Evolutionary conservation across 2,888 invertebrate species (phyloP).

Genomic region (Athrips mouffetella): DNA sequence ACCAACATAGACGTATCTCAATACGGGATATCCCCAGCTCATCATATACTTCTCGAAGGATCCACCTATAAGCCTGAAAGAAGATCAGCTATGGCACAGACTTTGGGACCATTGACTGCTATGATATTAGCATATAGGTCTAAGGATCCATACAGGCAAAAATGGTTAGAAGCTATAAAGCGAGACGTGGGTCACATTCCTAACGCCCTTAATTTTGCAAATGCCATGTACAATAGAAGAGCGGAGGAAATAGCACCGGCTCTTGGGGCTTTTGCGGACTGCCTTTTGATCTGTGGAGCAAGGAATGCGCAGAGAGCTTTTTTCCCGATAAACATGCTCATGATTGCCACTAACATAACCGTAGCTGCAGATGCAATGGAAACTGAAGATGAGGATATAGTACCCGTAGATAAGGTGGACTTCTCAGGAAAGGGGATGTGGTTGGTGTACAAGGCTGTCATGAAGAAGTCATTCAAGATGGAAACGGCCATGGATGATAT

Average conservation of each 20-base stretch:
- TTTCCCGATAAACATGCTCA: constrained; percentile 10
- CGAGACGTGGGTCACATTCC: constrained; percentile 13
- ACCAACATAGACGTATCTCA: constrained; percentile 6
- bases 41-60: constrained; percentile 11
- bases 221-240: constrained; percentile 10
- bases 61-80: constrained; percentile 16
- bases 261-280: constrained; percentile 10
- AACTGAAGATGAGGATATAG: not conserved
- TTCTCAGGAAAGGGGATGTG: constrained; percentile 17
- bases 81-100: constrained; percentile 15
- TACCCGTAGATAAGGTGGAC: not conserved
- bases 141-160: constrained; percentile 10
- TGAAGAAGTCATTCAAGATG: constrained; percentile 5
- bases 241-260: constrained; percentile 14
- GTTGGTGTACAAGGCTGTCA: constrained; percentile 10
- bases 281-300: not conserved
- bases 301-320: constrained; percentile 16
- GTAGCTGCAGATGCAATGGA: not conserved
- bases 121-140: not conserved
- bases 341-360: not conserved
- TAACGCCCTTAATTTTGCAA: not conserved
- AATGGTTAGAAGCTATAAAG: constrained; percentile 16
- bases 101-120: constrained; percentile 14
- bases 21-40: constrained; percentile 12
- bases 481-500: constrained; percentile 18